These are phyloP conservation scores for Malthinus seriepunctatus DNA, from an alignment of 2,888 invertebrate genomes.

Conservation along the genomic window DNA sequence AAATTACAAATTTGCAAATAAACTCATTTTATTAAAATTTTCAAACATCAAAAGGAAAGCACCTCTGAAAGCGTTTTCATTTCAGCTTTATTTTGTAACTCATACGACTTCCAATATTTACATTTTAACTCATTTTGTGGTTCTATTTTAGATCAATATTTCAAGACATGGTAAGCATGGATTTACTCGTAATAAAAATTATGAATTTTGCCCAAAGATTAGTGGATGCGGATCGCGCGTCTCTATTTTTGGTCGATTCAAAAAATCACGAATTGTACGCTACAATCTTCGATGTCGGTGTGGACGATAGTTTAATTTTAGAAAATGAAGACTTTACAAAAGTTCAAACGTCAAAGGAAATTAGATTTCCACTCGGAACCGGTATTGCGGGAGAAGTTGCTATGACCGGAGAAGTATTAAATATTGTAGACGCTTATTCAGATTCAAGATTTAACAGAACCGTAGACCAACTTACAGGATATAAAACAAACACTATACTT, in stretches of 20 bases:
- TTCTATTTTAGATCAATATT: conserved; percentile 81
- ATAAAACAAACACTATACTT: conserved; percentile 73
- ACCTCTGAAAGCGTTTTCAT: too few relatives aligned
- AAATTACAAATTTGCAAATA: too few relatives aligned
- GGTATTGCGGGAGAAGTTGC: conserved; percentile 82
- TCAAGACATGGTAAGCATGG: conserved; percentile 85
- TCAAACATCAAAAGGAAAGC: too few relatives aligned
- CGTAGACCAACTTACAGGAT: conserved; percentile 70
- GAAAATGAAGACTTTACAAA: conserved; percentile 35
- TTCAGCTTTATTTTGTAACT: too few relatives aligned
- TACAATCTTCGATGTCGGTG: conserved; percentile 75
- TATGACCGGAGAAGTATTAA: conserved; percentile 75
- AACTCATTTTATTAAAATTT: too few relatives aligned
- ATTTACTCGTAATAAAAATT: conserved; percentile 78
- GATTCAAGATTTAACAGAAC: conserved; percentile 76
- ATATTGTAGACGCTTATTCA: conserved; percentile 81
- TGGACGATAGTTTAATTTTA: conserved; percentile 41
- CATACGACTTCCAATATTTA: too few relatives aligned
- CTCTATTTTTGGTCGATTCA: conserved; percentile 78
- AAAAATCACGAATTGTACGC: conserved; percentile 77
- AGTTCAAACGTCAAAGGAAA: conserved; percentile 57
- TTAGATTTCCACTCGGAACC: conserved; percentile 72
- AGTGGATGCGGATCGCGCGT: conserved; percentile 83
- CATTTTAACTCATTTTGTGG: too few relatives aligned
- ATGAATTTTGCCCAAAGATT: conserved; percentile 82